Base-by-base conservation (phyloP, 2,113 vertebrate species). In the Porphyrio hochstetteri region DNA sequence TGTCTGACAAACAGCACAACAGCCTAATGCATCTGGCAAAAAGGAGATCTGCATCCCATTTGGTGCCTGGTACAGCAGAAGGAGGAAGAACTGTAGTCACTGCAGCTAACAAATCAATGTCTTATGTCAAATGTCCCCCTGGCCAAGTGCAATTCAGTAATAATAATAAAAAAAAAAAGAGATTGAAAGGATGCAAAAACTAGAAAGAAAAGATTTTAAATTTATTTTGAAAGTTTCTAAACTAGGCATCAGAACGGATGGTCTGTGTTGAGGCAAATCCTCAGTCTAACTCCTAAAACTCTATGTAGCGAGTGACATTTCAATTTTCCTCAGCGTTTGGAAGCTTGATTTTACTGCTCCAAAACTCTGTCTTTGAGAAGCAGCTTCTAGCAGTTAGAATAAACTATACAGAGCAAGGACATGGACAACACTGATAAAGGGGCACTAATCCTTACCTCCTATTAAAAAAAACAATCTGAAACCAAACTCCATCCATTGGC, bases 201-300 rank as follows among this genome's bases (percentile, higher is more conserved):
- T 86, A 36, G 69, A 86, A 96, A 94, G 64, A 91, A 96, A 93
- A 96, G 35, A 82, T 80, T 95, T 95, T 61, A 79, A 93, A 96
- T 60, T 95, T 72, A 96, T 95, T 97, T 90, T 84, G 65, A 87
- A 96, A 94, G 88, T 95, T 97, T 90, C 92, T 96, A 87, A 97
- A 92, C 77, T 50, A 92, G 68, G 75, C 91, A 89, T 64, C 56
- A 93, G 91, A 96, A 94, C 84, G 81, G 61, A 97, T 94, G 56
- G 59, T 33, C 68, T 93, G 56, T 36, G 53, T 33, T 27, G 59
- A 92, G 71, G 90, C 72, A 97, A 96, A 93, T 61, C 59, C 80
- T 96, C 17, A 70, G 79, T 93, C 86, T 92, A 71, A 82, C 81
- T 95, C 92, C 81, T 83, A 87, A 94, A 96, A 80, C 59, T 88